These are phyloP conservation scores for Dascillus cervinus DNA, from an alignment of 2,888 invertebrate species.

Conservation along the genomic window DNA sequence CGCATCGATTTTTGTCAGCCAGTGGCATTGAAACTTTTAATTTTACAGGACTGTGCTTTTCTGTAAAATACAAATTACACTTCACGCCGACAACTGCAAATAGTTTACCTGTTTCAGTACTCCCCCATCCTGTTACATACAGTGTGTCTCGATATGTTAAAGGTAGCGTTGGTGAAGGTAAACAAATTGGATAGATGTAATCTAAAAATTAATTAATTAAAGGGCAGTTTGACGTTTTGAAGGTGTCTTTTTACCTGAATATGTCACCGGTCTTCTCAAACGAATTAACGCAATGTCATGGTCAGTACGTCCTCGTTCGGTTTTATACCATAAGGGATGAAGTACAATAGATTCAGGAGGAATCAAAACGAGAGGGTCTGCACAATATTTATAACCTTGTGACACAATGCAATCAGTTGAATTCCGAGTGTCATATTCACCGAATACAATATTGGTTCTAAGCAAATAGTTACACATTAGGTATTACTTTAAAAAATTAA, in stretches of 20 bases:
- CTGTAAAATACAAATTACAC: slow-evolving; percentile 15
- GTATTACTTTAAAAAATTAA: neutral
- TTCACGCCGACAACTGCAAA: too few species aligned
- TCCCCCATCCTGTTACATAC: slow-evolving; percentile 41
- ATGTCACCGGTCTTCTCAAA: slow-evolving; percentile 30
- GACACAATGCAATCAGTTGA: slow-evolving; percentile 36
- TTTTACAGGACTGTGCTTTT: slow-evolving; percentile 18
- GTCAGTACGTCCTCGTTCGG: slow-evolving; percentile 4
- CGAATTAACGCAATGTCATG: slow-evolving; percentile 42
- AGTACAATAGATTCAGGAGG: slow-evolving; percentile 36
- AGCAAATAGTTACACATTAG: too few species aligned
- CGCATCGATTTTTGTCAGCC: slow-evolving; percentile 46
- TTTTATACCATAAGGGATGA: slow-evolving; percentile 33
- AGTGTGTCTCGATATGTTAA: slow-evolving; percentile 24
- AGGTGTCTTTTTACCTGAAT: slow-evolving; percentile 23
- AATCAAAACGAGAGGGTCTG: slow-evolving; percentile 31
- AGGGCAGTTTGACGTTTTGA: neutral
- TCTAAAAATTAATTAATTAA: slow-evolving; percentile 27
- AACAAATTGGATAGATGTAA: slow-evolving; percentile 33
- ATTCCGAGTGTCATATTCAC: slow-evolving; percentile 40
- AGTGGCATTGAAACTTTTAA: slow-evolving; percentile 42
- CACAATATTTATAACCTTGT: slow-evolving; percentile 37
- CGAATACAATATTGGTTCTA: slow-evolving; percentile 28
- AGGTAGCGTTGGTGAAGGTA: slow-evolving; percentile 25
- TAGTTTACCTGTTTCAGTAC: slow-evolving; percentile 33